A percentile compares a stretch with the other conserved stretches of the same genome.
Evolutionary conservation across 2,797 vertebrate species (phyloP).

Genomic region (Myotis pilosus): DNA sequence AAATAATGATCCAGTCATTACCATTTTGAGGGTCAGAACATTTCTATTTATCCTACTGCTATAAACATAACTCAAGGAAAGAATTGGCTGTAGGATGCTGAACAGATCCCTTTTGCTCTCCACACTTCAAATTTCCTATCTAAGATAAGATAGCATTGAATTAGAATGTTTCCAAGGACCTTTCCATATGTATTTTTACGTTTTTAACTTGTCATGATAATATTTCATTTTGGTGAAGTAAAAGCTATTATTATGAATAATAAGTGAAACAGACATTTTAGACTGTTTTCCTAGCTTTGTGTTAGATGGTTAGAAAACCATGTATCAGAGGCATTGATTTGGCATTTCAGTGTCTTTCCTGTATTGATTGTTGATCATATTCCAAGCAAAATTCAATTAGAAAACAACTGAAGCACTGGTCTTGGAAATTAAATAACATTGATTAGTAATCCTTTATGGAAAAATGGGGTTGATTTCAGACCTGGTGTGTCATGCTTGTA

Average conservation of each 20-base stretch:
- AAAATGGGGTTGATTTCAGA: constrained; percentile 38
- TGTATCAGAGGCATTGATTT: constrained; percentile 25
- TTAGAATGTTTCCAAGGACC: neutral
- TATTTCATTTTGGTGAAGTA: constrained; percentile 27
- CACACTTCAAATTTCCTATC: neutral
- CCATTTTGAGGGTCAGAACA: neutral
- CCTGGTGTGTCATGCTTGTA: neutral
- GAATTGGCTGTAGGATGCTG: neutral
- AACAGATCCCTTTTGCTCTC: neutral
- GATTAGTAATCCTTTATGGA: constrained; percentile 51
- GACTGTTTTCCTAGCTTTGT: neutral
- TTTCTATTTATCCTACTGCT: neutral
- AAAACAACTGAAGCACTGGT: constrained; percentile 17
- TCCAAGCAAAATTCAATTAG: constrained; percentile 52
- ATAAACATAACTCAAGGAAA: neutral
- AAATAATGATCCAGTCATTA: neutral
- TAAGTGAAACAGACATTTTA: neutral
- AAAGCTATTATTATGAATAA: constrained; percentile 31
- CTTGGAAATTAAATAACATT: constrained; percentile 47
- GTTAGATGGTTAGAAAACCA: constrained; percentile 3
- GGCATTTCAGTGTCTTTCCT: neutral
- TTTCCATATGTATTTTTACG: neutral
- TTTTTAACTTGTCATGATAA: neutral
- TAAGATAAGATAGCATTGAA: neutral
- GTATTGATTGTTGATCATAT: constrained; percentile 40